These are phyloP conservation scores for Hyperoplus lanceolatus DNA, from an alignment of 2,797 vertebrate species.

Conservation along the genomic window DNA sequence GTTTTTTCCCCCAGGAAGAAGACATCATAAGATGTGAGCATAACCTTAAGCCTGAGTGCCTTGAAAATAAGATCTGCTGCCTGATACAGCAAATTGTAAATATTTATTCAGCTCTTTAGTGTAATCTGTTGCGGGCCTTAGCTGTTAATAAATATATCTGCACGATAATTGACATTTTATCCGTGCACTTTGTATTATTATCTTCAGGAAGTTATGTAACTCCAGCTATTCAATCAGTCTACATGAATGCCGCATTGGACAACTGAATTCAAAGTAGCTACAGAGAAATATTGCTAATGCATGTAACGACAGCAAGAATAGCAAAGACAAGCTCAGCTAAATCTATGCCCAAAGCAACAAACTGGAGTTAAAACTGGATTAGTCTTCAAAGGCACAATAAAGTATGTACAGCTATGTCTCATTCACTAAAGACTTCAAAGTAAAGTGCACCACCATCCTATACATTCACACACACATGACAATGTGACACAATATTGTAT, in stretches of 20 bases:
- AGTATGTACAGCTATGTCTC: constrained; percentile 82
- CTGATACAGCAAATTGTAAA: constrained; percentile 32
- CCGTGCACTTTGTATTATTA: constrained; percentile 31
- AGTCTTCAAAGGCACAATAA: constrained; percentile 86
- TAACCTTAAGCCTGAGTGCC: constrained; percentile 39
- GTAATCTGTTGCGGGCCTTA: not conserved
- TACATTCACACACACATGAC: constrained; percentile 79
- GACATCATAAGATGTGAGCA: constrained; percentile 46
- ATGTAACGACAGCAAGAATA: constrained; percentile 48
- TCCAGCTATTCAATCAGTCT: constrained; percentile 14
- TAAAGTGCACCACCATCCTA: constrained; percentile 83
- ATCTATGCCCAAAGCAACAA: constrained; percentile 70
- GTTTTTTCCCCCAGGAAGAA: constrained; percentile 16
- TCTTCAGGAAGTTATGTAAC: constrained; percentile 19
- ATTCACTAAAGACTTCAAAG: constrained; percentile 68
- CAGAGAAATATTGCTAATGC: constrained; percentile 45
- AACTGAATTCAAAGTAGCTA: constrained; percentile 41
- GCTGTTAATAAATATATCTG: constrained; percentile 27
- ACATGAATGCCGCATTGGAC: constrained; percentile 24
- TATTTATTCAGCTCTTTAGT: constrained; percentile 26
- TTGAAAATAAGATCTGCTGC: constrained; percentile 29
- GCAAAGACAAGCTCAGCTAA: constrained; percentile 68
- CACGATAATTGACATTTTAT: constrained; percentile 43
- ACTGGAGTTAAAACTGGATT: constrained; percentile 58
- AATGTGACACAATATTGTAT: constrained; percentile 68